These are phyloP conservation scores for human DNA, from an alignment of 2,113 vertebrate species.

Conservation along the genomic window GRCh38 chr1:46019001-46019500, in stretches of 20 bases:
- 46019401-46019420: background rate
- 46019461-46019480: background rate
- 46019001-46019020: background rate
- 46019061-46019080: background rate
- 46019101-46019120: background rate
- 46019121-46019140: background rate
- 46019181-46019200: background rate
- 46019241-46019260: background rate
- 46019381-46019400: background rate
- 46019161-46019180: background rate
- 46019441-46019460: background rate
- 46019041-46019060: background rate
- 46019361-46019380: background rate
- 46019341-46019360: background rate
- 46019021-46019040: background rate
- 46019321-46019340: background rate
- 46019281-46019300: background rate
- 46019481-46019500: background rate
- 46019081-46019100: background rate
- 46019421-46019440: background rate
- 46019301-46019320: background rate
- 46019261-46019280: background rate
- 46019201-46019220: background rate
- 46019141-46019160: background rate
- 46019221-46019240: conserved; percentile 10